Evolutionary conservation across 2,888 invertebrate genomes (phyloP).

Genomic region (Shargacucullia verbasci): DNA sequence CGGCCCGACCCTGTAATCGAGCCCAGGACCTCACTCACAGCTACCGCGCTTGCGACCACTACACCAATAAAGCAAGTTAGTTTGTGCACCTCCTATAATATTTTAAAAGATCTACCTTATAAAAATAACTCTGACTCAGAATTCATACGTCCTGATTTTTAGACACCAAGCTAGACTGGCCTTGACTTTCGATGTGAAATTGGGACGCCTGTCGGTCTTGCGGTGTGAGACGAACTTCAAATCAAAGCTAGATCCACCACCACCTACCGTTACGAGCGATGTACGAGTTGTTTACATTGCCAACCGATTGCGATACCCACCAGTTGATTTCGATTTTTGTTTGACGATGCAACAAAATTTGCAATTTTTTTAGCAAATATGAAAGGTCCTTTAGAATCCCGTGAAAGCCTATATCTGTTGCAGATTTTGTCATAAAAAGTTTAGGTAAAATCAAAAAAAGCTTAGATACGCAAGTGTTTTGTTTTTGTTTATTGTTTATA

Average conservation of each 20-base stretch:
- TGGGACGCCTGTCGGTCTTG: constrained; percentile 1
- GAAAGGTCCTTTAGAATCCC: too few relatives aligned
- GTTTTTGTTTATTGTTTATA: background rate
- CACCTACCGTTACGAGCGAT: constrained; percentile 24
- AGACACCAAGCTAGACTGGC: background rate
- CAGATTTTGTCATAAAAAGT: background rate
- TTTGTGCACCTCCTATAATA: too few relatives aligned
- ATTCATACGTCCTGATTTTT: background rate
- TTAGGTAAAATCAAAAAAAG: too few relatives aligned
- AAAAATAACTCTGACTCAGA: background rate
- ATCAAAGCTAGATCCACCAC: constrained; percentile 9
- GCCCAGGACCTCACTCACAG: too few relatives aligned
- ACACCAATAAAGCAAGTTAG: too few relatives aligned
- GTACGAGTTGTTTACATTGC: background rate
- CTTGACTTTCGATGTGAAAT: background rate
- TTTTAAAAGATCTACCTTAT: too few relatives aligned
- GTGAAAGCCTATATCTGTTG: background rate
- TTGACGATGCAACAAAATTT: constrained; percentile 2
- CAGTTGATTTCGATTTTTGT: constrained; percentile 28
- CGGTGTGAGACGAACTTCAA: constrained; percentile 9
- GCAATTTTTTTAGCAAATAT: background rate
- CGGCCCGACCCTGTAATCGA: too few relatives aligned
- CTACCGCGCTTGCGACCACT: too few relatives aligned
- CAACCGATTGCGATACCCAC: constrained; percentile 10
- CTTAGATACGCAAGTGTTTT: too few relatives aligned